Evolutionary conservation across 2,797 vertebrate species (phyloP).

Genomic region (Sebastes reedi): DNA sequence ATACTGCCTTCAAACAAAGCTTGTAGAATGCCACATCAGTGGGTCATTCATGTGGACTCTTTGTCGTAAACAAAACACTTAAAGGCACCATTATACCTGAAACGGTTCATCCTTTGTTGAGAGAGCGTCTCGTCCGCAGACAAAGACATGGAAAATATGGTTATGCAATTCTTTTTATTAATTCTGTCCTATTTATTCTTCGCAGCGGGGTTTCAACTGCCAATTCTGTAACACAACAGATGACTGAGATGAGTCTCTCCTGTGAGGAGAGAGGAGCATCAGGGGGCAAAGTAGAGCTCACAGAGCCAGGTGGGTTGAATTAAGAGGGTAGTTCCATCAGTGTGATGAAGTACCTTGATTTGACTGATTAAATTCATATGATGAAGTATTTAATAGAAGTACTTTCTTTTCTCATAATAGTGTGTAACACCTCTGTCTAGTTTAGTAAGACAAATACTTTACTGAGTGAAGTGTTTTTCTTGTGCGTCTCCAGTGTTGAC

Average conservation of each 20-base stretch:
- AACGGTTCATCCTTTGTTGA: not conserved
- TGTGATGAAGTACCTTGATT: not conserved
- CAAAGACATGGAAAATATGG: not conserved
- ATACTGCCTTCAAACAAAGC: not conserved
- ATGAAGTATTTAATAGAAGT: too few species aligned
- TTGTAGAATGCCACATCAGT: not conserved
- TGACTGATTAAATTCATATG: not conserved
- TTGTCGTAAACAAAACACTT: too few species aligned
- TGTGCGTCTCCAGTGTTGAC: conserved; percentile 65
- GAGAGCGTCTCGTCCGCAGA: not conserved
- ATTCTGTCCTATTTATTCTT: not conserved
- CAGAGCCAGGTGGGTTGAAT: conserved; percentile 69
- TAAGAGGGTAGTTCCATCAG: not conserved
- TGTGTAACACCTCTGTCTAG: not conserved
- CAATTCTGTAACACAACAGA: conserved; percentile 86
- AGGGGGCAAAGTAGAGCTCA: conserved; percentile 62
- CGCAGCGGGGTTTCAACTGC: conserved; percentile 59
- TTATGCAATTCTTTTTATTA: not conserved
- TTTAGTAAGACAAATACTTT: not conserved
- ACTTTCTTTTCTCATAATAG: not conserved
- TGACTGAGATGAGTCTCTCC: conserved; percentile 90
- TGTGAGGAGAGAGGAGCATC: conserved; percentile 73
- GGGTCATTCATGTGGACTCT: not conserved
- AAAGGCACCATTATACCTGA: not conserved
- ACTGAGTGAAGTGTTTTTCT: not conserved